Evolutionary conservation across 2,888 invertebrate genomes (phyloP).

Genomic region (Girardia tigrina): DNA sequence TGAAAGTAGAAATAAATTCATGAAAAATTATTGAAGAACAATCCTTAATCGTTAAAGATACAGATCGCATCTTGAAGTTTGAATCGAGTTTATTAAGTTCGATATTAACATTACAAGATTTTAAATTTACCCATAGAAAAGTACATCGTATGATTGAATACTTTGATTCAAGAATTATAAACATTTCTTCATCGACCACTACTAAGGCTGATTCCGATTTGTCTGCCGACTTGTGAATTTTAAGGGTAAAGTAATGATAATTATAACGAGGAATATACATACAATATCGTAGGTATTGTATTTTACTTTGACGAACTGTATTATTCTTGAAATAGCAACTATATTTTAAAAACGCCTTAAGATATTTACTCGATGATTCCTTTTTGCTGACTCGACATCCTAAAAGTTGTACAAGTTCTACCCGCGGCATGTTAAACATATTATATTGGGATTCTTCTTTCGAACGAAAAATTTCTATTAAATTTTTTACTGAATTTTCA

Average conservation of each 20-base stretch:
- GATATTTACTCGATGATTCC: constrained; percentile 2
- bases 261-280: not conserved
- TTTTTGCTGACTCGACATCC: not conserved
- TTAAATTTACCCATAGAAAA: not conserved
- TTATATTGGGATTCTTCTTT: not conserved
- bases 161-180: not conserved
- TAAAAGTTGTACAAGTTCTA: not conserved
- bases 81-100: not conserved
- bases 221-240: not conserved
- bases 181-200: not conserved
- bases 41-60: not conserved
- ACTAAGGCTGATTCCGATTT: not conserved
- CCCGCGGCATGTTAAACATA: constrained; percentile 4
- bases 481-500: not conserved
- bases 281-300: constrained; percentile 1
- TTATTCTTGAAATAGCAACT: not conserved
- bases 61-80: not conserved
- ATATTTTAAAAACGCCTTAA: not conserved
- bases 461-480: not conserved
- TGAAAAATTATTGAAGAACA: not conserved
- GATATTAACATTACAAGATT: not conserved
- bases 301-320: not conserved
- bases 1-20: constrained; percentile 6
- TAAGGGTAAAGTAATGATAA: not conserved
- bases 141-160: not conserved